phyloP scores from a whole-genome alignment of 2,888 invertebrate species.

The Trisateles emortualis region DNA sequence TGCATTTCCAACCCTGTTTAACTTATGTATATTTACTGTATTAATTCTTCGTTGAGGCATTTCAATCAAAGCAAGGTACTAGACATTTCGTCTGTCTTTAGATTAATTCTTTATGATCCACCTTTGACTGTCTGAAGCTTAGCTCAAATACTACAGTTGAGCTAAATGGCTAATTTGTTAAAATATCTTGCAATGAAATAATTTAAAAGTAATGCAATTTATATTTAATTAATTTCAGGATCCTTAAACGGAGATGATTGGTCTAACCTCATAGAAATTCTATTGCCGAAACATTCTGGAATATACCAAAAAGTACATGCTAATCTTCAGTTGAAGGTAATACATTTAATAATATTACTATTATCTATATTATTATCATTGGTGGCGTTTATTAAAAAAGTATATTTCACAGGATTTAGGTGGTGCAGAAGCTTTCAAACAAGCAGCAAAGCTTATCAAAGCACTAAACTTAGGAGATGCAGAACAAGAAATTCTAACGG shows the following conservation, averaged over 20 bases:
- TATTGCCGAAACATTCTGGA: constrained; percentile 85
- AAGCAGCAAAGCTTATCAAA: constrained; percentile 77
- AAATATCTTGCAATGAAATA: no score
- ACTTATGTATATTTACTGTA: not conserved
- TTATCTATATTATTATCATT: not conserved
- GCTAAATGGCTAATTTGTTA: no score
- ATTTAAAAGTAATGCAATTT: not conserved
- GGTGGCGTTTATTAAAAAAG: not conserved
- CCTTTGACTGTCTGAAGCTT: no score
- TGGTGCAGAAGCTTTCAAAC: constrained; percentile 77
- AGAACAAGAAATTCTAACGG: constrained; percentile 75
- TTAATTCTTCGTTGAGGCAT: not conserved
- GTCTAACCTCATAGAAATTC: constrained; percentile 84
- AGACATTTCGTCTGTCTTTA: not conserved
- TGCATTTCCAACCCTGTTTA: no score
- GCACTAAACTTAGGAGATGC: constrained; percentile 78
- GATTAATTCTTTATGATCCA: not conserved
- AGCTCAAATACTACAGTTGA: no score
- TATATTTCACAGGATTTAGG: constrained; percentile 74
- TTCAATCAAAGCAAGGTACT: not conserved
- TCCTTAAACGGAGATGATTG: constrained; percentile 87
- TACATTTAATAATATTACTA: not conserved
- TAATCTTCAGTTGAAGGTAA: constrained; percentile 78
- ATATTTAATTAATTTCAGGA: constrained; percentile 64
- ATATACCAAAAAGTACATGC: constrained; percentile 79